Conservation (phyloP, 2,113 vertebrate genomes). For the Pardalotus punctatus region DNA sequence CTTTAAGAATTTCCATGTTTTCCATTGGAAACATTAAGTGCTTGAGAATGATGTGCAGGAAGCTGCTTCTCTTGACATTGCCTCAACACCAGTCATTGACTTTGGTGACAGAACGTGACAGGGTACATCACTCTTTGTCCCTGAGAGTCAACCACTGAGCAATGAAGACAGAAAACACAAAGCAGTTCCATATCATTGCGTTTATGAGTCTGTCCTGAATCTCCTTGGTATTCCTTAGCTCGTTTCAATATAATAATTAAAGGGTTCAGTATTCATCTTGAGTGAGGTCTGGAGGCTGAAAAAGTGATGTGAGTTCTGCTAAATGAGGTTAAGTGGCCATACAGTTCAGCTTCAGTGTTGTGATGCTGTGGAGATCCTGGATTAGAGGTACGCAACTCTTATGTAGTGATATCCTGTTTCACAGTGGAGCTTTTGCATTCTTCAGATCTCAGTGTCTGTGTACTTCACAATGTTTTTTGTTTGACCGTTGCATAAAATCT, state of each 20-base stretch:
- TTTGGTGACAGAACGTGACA: neutral
- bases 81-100: neutral
- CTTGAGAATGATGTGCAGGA: neutral
- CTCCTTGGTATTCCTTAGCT: fast-evolving
- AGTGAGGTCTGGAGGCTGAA: neutral
- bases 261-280: neutral
- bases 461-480: neutral
- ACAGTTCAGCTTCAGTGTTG: neutral
- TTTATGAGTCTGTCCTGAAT: neutral
- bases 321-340: fast-evolving
- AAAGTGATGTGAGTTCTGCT: neutral
- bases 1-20: neutral
- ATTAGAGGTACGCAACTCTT: neutral
- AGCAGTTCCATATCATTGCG: neutral
- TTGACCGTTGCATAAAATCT: neutral
- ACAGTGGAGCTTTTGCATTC: neutral
- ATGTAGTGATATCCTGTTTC: fast-evolving
- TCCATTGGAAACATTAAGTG: neutral
- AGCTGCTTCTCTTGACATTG: neutral
- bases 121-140: neutral
- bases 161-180: neutral
- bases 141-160: neutral
- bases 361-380: neutral
- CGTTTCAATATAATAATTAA: neutral
- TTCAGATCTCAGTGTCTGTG: neutral